Evolutionary conservation across 2,888 invertebrate species (phyloP), one percentile per base, ranked within the genome.

Genomic region (Apomyelois bistriatella): DNA sequence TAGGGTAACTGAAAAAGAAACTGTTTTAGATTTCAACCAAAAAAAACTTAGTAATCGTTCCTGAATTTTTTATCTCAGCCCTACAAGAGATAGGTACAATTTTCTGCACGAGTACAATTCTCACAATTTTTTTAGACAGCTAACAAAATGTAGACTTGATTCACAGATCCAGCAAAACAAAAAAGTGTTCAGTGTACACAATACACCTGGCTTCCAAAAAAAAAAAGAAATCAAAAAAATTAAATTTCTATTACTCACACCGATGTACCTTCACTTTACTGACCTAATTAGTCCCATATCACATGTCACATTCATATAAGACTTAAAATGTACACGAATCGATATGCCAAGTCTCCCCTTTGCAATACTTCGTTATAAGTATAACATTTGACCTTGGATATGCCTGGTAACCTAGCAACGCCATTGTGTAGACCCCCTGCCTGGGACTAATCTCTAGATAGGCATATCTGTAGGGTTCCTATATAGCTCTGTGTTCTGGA

Each of bases 341-440:
- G 77, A 79, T 80, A 13, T 65, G 61, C 43, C 38, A 53, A 62
- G 59, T 60, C 35, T 42, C 69, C 80, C 76, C 84, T 83, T 84
- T 80, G 70, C 66, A 57, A 73, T 73, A 74, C 78, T 72, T 74
- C 64, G 65, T 70, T 74, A 73, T 68, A 69, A 61, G 68, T 83
- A 82, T 83, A 81, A 75, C 75, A 74, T 77, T 70, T 89, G 89
- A 89, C 89, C 89, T 88, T 89, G 89, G 85, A 79, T 72, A 80
- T 72, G 75, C 79, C 79, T 75, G 76, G 86, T 87, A 84, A 79
- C 89, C 82, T 85, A 85, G 87, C 88, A 87, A 89, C 88, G 81
- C 69, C 62, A 70, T 74, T 72, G 70, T 74, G 72, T 78, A 78
- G 82, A 74, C 78, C 87, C 89, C 89, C 87, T 80, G 73, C 66